Evolutionary conservation across 1,140 invertebrate genomes (phyloP).

Genomic region (Acromyrmex heyeri): DNA sequence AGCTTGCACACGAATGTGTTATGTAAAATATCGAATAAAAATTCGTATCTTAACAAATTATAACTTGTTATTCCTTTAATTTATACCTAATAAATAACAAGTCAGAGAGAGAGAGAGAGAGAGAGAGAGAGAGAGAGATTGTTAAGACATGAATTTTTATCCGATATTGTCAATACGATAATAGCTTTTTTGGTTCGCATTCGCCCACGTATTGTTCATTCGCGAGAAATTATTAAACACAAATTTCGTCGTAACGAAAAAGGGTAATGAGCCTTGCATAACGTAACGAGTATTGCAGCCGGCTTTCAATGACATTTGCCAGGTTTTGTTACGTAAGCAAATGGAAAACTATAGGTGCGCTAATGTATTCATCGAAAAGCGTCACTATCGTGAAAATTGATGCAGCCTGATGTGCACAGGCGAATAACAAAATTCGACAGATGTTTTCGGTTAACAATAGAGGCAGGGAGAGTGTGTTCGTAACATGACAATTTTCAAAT

Average conservation of each 20-base stretch:
- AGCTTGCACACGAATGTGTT: not conserved
- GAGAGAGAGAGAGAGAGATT: no score
- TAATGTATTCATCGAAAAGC: slow-evolving; percentile 50
- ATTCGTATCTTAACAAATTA: no score
- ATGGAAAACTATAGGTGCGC: slow-evolving; percentile 31
- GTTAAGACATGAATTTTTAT: not conserved
- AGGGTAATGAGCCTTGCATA: slow-evolving; percentile 36
- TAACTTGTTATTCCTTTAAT: not conserved
- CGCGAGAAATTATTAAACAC: slow-evolving; percentile 38
- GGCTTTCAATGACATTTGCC: slow-evolving; percentile 34
- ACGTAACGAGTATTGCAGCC: not conserved
- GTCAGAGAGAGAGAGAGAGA: not conserved
- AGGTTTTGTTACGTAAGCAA: slow-evolving; percentile 40
- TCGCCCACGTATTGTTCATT: not conserved
- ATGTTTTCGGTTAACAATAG: slow-evolving; percentile 48
- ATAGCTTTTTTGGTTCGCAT: not conserved
- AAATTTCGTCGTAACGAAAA: slow-evolving; percentile 4
- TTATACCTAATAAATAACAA: not conserved
- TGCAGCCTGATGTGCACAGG: not conserved
- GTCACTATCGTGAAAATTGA: slow-evolving; percentile 29
- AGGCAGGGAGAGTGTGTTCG: not conserved
- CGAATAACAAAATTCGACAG: slow-evolving; percentile 45
- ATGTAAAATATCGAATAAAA: no score
- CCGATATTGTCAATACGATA: not conserved
- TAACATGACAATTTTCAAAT: slow-evolving; percentile 24